Base-by-base conservation (phyloP, 2,113 vertebrate genomes). In the Arenaria interpres region DNA sequence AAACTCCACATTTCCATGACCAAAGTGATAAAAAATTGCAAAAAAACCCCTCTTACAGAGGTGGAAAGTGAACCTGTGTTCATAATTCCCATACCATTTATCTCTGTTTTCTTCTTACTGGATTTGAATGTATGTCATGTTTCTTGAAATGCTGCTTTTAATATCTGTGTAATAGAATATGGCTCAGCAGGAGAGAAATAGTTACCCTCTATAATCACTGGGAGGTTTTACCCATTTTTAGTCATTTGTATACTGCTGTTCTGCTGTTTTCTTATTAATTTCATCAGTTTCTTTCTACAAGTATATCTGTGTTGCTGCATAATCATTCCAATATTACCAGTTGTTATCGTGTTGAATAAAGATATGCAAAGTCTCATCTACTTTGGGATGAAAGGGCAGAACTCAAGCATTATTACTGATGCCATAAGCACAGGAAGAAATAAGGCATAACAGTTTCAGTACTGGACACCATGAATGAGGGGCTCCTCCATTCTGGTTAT, bases 121-220 rank as follows among this genome's bases (percentile, higher is more conserved):
- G 37, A 83, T 91, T 71, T 91, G 63, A 73, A 67, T 90, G 15
- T 67, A 39, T 41, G 33, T 50, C 37, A 32, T 76, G 54, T 43
- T 88, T 91, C 59, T 85, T 94, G 51, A 95, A 93, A 91, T 93
- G 63, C 54, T 90, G 50, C 54, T 96, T 93, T 90, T 96, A 95
- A 76, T 95, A 86, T 90, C 37, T 86, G 20, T 73, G 59, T 78
- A 68, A 69, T 62, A 83, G 57, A 76, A 74, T 94, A 75, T 85
- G 45, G 25, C 75, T 91, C 85, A 85, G 75, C 57, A 69, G 74
- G 77, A 96, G 37, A 69, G 46, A 88, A 85, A 39, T 83, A 53
- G 57, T 89, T 93, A 37, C 37, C 45, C 20, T 79, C 50, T 80
- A 24, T 73, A 76, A 66, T 84, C 68, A n/a, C 73, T 72, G 86